Evolutionary conservation across 1,140 invertebrate species (phyloP), one percentile per base, ranked within the genome.

Genomic region (Drosophila chauvacae): DNA sequence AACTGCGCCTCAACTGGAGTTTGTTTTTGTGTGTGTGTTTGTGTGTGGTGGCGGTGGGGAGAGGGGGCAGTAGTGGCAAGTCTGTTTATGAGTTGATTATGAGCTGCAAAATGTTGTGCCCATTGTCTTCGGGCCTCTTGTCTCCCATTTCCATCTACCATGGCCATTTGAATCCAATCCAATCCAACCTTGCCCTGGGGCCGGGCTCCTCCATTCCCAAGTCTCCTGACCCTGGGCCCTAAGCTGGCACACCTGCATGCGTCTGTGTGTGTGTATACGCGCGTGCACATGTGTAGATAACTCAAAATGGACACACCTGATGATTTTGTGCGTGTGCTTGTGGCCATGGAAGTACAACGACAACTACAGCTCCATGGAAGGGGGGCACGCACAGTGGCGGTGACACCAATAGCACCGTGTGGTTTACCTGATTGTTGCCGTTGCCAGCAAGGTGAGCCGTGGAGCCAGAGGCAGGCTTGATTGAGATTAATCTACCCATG

Each of bases 1-100:
- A 72, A 72, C 69, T 72, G 66, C 69, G 69, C 69, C 66, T 72
- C 69, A 71, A 72, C 47, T 20, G 66, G 44, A 71, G 66, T 58
- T 41, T 51, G 28, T 51, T 11, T 30, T 50, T 18, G 26, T 50
- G 23, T 16, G 20, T n/a, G 16, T 42, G 35, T 30, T 11, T 14
- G 23, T 16, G 47, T 20, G 35, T 37, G 11, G 39, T 39, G 48
- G n/a, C 13, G 10, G 48, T 37, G 13, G n/a, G 7, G 18, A 16
- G n/a, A 14, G 35, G 35, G 6, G n/a, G 13, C 28, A 28, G 16
- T 71, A 58, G 51, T 26, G 69, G 13, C 35, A 71, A 59, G 66
- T 71, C 69, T 74, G 57, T 55, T 74, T 74, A 74, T 74, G 71
- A 73, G 69, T 53, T 73, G 71, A 73, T 73, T 73, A 61, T 62